A percentile compares a stretch with the other conserved stretches of the same genome.
These are phyloP conservation scores for Microcebus tavaratra DNA, from an alignment of 2,113 vertebrate species.

Conservation along the genomic window DNA sequence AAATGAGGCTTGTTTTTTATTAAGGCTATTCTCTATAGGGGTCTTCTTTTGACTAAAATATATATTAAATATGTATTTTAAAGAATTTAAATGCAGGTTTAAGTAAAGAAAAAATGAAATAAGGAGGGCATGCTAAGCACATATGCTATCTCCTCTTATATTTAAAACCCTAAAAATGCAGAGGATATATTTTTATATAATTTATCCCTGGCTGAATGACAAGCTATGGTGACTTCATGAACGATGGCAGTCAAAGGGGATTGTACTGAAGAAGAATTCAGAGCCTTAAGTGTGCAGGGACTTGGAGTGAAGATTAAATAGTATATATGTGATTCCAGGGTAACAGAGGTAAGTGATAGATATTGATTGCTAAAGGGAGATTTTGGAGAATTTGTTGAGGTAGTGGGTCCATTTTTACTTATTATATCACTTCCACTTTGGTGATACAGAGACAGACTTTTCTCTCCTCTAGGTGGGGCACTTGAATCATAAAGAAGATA, in stretches of 20 bases:
- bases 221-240: neutral
- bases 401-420: neutral
- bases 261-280: neutral
- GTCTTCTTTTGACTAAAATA: neutral
- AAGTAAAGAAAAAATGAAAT: neutral
- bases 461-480: neutral
- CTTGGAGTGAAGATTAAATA: neutral
- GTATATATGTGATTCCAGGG: neutral
- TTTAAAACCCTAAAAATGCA: neutral
- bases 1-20: neutral
- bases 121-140: neutral
- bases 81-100: neutral
- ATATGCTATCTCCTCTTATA: neutral
- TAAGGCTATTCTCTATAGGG: neutral
- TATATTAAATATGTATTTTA: neutral
- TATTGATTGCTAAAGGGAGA: neutral
- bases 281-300: neutral
- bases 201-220: accelerated
- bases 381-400: neutral
- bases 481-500: neutral
- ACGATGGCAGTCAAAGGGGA: neutral
- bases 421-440: neutral
- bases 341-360: neutral
- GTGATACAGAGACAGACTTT: neutral
- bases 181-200: neutral